Base-by-base conservation (phyloP, 2,797 vertebrate species). In the Oreonectes daqikongensis region DNA sequence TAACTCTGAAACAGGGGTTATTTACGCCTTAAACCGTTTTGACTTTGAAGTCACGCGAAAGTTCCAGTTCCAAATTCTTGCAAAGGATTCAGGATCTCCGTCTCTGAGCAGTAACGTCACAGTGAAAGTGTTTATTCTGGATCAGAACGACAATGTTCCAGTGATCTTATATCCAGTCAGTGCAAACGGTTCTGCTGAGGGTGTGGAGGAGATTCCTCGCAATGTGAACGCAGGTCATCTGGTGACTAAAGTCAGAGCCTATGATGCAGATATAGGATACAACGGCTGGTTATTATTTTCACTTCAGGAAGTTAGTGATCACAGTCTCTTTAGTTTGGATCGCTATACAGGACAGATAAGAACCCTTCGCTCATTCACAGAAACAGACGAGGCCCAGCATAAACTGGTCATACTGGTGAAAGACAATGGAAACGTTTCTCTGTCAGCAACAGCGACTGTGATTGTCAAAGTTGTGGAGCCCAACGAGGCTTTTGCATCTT, bases 101-200 rank as follows among this genome's bases (percentile, higher is more conserved):
- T 61, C 85, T 1, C 85, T 89, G 17, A 86, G 79, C 68, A 87
- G 82, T 61, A 84, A 82, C 15, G 55, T 83, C 17, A 82, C 83
- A 30, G 60, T 86, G 22, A 84, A 86, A 3, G 82, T 92, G 17
- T 88, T 89, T 1, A 83, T 92, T 48, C 63, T 89, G 77, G 91
- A 92, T 70, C 86, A 83, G 71, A 92, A 92, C 9, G 91, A 92
- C 70, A 91, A 94, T 0, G 85, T 87, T 26, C 78, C 78, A 32
- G 65, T 83, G 65, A 83, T 80, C 32, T 57, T 80, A 63, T 55
- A 75, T 77, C 81, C 78, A 17, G 22, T 75, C 5, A 77, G 79
- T 4, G 11, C 78, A 28, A 78, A 80, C 69, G 82, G 78, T 28
- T 80, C 74, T 60, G 64, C 69, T 77, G 78, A 80, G 30, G 73